Base-by-base conservation (phyloP, 2,888 invertebrate genomes). In the Callyntrura guangdongensis region DNA sequence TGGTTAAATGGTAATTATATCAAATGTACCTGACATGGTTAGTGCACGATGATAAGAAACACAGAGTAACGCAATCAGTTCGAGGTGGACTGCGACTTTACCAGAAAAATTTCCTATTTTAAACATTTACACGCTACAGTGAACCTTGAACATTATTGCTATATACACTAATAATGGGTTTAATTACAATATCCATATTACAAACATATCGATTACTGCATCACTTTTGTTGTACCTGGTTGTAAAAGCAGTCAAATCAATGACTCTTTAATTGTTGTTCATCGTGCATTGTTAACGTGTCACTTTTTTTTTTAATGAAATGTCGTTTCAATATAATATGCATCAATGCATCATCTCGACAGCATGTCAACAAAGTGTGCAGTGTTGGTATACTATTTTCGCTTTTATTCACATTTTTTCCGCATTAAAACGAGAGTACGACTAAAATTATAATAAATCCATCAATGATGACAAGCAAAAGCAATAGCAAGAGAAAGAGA, bases 21-120 rank as follows among this genome's bases (percentile, higher is more conserved):
- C 36, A 93, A 49, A 94, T 91, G 45, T 93, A 92, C 0, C 92
- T 93, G 8, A 92, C 86, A n/a, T 92, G 81, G 36, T 36, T 36
- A 36, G 2, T 6, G 2, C 36, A 6, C 36, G 6, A 36, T 36
- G 3, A 36, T 36, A 36, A 4, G 36, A 36, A 36, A 36, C 36
- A 1, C 92, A 90, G 25, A 85, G 88, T 11, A 83, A 90, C 1
- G 91, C 85, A 1, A 94, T 77, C 64, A 94, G 93, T 27, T 93
- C 91, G 36, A 36, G 6, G 36, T 36, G 36, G 36, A 36, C 36
- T 36, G 36, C 36, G 36, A 36, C 36, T 36, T 36, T 6, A 6
- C 53, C 14, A 14, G 12, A 53, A 53, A 53, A 53, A n/a, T n/a
- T 53, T 69, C 1, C 36, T 5, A 36, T n/a, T 36, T 36, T 36